Evolutionary conservation across 2,113 vertebrate genomes (phyloP).

Genomic region (Rynchops niger): DNA sequence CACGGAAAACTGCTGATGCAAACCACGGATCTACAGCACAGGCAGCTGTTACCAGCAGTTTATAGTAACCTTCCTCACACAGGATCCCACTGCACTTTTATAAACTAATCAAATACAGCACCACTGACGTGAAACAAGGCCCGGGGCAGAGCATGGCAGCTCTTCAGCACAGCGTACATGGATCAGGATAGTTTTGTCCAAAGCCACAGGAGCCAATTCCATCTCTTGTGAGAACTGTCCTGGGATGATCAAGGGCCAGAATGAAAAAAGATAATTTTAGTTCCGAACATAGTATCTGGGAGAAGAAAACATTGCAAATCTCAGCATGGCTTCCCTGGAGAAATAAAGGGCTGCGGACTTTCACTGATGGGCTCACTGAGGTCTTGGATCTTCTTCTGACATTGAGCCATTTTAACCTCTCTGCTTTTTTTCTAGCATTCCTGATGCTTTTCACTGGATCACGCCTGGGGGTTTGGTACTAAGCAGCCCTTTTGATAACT

Average conservation of each 20-base stretch:
- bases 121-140: fast-evolving
- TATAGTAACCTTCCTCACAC: neutral
- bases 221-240: neutral
- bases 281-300: neutral
- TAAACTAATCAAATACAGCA: neutral
- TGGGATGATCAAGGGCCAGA: neutral
- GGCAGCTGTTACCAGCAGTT: neutral
- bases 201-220: neutral
- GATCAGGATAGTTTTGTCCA: neutral
- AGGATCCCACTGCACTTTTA: neutral
- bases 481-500: neutral
- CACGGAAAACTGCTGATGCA: neutral
- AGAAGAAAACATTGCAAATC: neutral
- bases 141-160: neutral
- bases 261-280: neutral
- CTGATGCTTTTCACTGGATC: neutral
- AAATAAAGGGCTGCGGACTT: neutral
- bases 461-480: neutral
- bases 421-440: neutral
- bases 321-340: neutral
- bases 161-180: neutral
- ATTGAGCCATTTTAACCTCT: neutral
- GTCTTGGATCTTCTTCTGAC: neutral
- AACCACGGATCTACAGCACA: neutral
- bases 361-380: neutral